Base-by-base conservation (phyloP, 2,113 vertebrate species). In the Entomyzon cyanotis region DNA sequence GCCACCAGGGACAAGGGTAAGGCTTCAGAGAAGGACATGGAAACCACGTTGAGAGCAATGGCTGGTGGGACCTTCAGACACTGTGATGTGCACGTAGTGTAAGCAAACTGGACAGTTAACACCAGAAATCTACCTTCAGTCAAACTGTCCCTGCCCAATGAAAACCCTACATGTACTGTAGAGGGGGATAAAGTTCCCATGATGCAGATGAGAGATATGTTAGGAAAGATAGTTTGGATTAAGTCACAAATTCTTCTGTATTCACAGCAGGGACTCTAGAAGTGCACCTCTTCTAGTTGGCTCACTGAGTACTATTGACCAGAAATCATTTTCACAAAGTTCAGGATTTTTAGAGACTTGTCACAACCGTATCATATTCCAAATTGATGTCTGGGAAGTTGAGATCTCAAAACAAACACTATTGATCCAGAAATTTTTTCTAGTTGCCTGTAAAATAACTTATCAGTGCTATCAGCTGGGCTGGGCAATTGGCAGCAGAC, bases 401-500 rank as follows among this genome's bases (percentile, higher is more conserved):
- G 17, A 44, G 73, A 73, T 46, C 11, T 77, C 17, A 60, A 46
- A 12, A 33, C 22, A 44, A 52, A 5, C 8, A 12, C 11, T 52
- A 42, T 14, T 60, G 22, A 60, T 37, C 52, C 27, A 53, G 27
- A 69, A 15, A 52, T 52, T 77, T 77, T 9, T 52, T 18, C 15
- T 21, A 50, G 27, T 15, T 55, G 1, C 7, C 33, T 41, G 2
- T 6, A 19, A 24, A 73, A 35, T 41, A 67, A 35, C 5, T 31
- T 23, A 41, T 22, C 31, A 1, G 0, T 62, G 10, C 5, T 59
- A 14, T 37, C 17, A 56, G 8, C 11, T 7, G 55, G 22, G 4
- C 14, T 81, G 31, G 5, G 3, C 0, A 4, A 52, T 12, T 1
- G 0, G 8, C 46, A 21, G 35, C 28, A 62, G 35, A 35, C 6